Base-by-base conservation (phyloP, 2,888 invertebrate species). In the Caenorhabditis sinica region DNA sequence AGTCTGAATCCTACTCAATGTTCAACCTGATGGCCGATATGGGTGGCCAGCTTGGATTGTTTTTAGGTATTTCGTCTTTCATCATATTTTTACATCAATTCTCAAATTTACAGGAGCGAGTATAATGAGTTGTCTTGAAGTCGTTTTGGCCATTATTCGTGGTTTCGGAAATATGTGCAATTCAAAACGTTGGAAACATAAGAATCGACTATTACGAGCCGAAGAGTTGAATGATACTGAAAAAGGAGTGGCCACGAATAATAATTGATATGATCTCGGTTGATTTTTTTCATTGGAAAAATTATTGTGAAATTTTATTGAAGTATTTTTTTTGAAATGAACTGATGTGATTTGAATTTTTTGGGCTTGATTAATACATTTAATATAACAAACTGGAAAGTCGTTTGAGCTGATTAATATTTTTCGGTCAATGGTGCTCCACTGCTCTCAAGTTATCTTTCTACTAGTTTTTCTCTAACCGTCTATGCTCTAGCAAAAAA, bases 31-130 rank as follows among this genome's bases (percentile, higher is more conserved):
- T 92, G 49, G 91, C 86, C 4, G 88, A 92, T 66, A 89, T 91
- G 79, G 92, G 92, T 60, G 92, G 92, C 5, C 92, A 92, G 74
- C 90, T 90, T 6, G 92, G 92, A 13, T 80, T 92, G 23, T 92
- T 92, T 90, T 81, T 92, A 72, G 92, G 91, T 83, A 13, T 15
- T 28, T 0, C 23, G 45, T 25, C 5, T 5, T 1, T 45, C 53
- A 17, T 36, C 43, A 28, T 23, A 33, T 58, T 30, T 0, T n/a
- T 25, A 17, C 17, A 11, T 13, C 1, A 51, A 15, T 8, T 51
- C 3, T 2, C 23, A 3, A 0, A 6, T 20, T 65, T 89, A 33
- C 58, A 89, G 89, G 89, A 13, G 88, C 90, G 20, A 88, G 88
- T 63, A 85, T 90, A 15, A 85, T 90, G 69, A 90, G 90, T n/a